Evolutionary conservation across 2,797 vertebrate species (phyloP).

Genomic region (Enteromius argenteus): DNA sequence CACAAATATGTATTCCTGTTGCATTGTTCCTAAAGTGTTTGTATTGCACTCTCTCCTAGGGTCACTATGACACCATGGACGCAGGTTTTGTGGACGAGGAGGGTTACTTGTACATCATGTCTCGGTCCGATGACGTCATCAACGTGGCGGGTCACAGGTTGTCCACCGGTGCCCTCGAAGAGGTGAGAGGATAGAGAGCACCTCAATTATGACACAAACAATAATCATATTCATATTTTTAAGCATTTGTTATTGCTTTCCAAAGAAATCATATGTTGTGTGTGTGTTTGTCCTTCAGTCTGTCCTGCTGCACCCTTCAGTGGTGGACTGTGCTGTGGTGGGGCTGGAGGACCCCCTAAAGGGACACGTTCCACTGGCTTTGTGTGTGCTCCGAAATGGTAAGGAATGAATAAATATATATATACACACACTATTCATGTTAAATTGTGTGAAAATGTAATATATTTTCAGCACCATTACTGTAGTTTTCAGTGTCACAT

Average conservation of each 20-base stretch:
- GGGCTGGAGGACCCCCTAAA: constrained; percentile 91
- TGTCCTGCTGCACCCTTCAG: constrained; percentile 83
- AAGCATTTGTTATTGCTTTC: background rate
- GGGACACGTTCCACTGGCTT: constrained; percentile 90
- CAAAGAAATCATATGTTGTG: background rate
- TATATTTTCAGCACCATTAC: too few species aligned
- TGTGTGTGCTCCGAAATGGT: constrained; percentile 91
- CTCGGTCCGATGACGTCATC: constrained; percentile 95
- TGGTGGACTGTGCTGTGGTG: constrained; percentile 94
- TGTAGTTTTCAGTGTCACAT: too few species aligned
- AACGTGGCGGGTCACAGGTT: constrained; percentile 96
- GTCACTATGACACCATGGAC: constrained; percentile 97
- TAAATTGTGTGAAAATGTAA: too few species aligned
- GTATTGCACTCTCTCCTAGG: constrained; percentile 74
- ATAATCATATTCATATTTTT: too few species aligned
- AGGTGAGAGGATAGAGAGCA: constrained; percentile 75
- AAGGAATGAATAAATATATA: constrained; percentile 59
- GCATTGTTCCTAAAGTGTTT: background rate
- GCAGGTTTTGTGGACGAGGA: constrained; percentile 91
- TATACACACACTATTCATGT: too few species aligned
- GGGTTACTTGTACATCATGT: constrained; percentile 92
- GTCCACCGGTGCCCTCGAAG: constrained; percentile 92
- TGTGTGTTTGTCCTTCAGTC: constrained; percentile 76
- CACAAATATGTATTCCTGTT: background rate
- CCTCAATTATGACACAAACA: background rate